Conservation (phyloP, 1,140 invertebrate species). For the Sarcophaga bullata region DNA sequence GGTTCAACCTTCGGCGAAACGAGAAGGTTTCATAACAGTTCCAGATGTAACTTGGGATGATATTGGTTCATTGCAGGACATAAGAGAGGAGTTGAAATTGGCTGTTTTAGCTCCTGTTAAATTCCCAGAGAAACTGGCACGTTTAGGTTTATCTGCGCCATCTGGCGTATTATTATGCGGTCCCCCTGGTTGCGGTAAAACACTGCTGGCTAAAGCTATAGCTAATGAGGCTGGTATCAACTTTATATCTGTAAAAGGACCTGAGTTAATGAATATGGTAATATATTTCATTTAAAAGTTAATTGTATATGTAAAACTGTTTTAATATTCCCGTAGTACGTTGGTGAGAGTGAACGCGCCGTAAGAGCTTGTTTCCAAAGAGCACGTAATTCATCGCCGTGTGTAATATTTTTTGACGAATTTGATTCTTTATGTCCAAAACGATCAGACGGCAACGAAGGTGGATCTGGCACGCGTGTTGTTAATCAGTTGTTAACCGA, state of each 20-base stretch:
- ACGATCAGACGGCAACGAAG: slow-evolving; percentile 79
- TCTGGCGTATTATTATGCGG: slow-evolving; percentile 93
- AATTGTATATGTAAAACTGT: slow-evolving; percentile 30
- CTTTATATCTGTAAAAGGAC: slow-evolving; percentile 97
- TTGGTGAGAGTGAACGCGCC: slow-evolving; percentile 98
- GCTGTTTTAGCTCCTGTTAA: slow-evolving; percentile 93
- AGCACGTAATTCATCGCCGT: slow-evolving; percentile 94
- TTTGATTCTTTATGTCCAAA: slow-evolving; percentile 96
- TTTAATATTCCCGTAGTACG: slow-evolving; percentile 76
- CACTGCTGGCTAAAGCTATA: slow-evolving; percentile 91
- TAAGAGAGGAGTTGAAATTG: slow-evolving; percentile 89
- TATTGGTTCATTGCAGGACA: slow-evolving; percentile 89
- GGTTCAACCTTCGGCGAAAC: slow-evolving; percentile 91
- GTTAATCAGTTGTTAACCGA: slow-evolving; percentile 98
- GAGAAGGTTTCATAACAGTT: slow-evolving; percentile 97
- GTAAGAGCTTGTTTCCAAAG: slow-evolving; percentile 94
- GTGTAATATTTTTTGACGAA: slow-evolving; percentile 99
- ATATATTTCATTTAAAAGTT: slow-evolving; percentile 42
- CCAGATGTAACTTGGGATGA: slow-evolving; percentile 98
- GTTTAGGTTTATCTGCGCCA: slow-evolving; percentile 80
- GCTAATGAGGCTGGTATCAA: slow-evolving; percentile 97
- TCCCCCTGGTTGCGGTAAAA: slow-evolving; percentile 94
- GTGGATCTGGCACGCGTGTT: slow-evolving; percentile 80
- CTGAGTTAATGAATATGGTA: slow-evolving; percentile 95
- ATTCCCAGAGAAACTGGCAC: slow-evolving; percentile 81